These are phyloP conservation scores for Aphelocoma coerulescens DNA, from an alignment of 2,113 vertebrate species.

Conservation along the genomic window DNA sequence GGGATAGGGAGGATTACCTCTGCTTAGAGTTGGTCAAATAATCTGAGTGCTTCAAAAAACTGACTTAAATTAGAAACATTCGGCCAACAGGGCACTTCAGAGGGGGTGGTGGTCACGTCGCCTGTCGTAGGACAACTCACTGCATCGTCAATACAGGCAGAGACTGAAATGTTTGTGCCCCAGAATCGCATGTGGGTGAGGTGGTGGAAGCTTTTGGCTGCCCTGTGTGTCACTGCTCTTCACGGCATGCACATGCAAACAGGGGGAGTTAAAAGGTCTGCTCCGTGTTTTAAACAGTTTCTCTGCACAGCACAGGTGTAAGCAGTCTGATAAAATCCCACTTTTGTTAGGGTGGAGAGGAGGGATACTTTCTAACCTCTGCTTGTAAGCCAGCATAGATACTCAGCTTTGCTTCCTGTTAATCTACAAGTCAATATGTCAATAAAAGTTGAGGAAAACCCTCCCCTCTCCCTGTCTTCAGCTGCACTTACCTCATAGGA, in stretches of 20 bases:
- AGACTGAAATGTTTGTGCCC: neutral
- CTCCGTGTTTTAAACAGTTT: neutral
- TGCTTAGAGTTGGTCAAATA: neutral
- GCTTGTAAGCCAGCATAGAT: neutral
- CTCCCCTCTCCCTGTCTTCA: neutral
- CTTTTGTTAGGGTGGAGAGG: neutral
- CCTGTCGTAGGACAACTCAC: neutral
- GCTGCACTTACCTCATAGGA: neutral
- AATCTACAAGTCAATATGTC: too few species aligned
- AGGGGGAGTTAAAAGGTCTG: neutral
- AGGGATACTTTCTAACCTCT: neutral
- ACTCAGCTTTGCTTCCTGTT: neutral
- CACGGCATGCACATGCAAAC: neutral
- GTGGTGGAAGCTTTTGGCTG: neutral
- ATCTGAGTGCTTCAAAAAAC: neutral
- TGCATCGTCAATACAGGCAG: fast-evolving
- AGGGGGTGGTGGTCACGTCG: fast-evolving
- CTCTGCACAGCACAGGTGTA: neutral
- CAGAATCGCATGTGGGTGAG: neutral
- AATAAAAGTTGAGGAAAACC: neutral
- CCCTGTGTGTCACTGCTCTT: neutral
- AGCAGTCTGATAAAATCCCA: neutral
- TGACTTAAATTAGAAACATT: neutral
- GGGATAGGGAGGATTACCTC: neutral
- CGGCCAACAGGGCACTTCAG: neutral